Base-by-base conservation (phyloP, 2,888 invertebrate species). In the Lithophane semibrunnea region DNA sequence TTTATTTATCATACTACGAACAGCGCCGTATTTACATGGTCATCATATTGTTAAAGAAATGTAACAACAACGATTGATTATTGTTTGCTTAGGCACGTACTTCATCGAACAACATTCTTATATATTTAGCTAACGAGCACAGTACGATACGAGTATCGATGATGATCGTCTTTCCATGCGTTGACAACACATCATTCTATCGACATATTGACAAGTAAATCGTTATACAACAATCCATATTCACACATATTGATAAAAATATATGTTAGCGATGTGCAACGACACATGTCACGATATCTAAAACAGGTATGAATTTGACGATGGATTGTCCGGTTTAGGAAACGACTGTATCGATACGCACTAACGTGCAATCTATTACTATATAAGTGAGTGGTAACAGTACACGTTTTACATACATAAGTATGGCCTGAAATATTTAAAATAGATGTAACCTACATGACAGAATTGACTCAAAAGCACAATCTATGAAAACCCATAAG, bases 21-120 rank as follows among this genome's bases (percentile, higher is more conserved):
- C 96, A 96, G 96, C 96, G 96, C 95, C 95, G 96, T 96, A 96
- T 96, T 95, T 96, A 96, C 96, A 96, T 95, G 93, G 94, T 95
- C 94, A 93, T 95, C 93, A 96, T 96, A 96, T 96, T 96, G 96
- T 95, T 95, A 96, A 94, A 95, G 96, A 96, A 96, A 96, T 96
- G 96, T 96, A 96, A 96, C 96, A 95, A 96, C 92, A 94, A 94
- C 94, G 94, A 94, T 93, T 90, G 88, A 90, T 94, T 93, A 94
- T 94, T 93, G 93, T 93, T 94, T 93, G 92, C 93, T 95, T 96
- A 96, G 96, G 96, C 96, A 96, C 96, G 93, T 94, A 94, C 91
- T 93, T 93, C 92, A 94, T 93, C 91, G 91, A 94, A 94, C 92
- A 93, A 94, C 93, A 92, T 90, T 91, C 92, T 92, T 92, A 91